Base-by-base conservation (phyloP, 2,797 vertebrate genomes). In the Emydoidea blandingii region DNA sequence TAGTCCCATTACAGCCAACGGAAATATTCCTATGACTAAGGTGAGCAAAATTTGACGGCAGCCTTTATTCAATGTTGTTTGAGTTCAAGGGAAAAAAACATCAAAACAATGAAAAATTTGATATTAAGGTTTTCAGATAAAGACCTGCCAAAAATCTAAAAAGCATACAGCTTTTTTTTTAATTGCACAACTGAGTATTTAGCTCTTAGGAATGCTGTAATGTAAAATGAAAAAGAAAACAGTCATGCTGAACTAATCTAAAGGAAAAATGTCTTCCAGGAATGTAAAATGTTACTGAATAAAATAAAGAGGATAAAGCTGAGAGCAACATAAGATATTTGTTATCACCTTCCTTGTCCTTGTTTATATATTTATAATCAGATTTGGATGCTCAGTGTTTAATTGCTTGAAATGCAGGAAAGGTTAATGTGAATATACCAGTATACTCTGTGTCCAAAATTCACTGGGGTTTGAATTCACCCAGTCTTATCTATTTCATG, bases 171-270 rank as follows among this genome's bases (percentile, higher is more conserved):
- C 18, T 57, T 78, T n/a, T n/a, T 44, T 87, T 88, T 79, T 7
- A 86, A 82, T 11, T 79, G 79, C 14, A 16, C 41, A 49, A 78
- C 53, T 81, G 79, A 92, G 6, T 76, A 86, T 53, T 90, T 49
- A 92, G 47, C 68, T 90, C 83, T 88, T 56, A 90, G 62, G 56
- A 93, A 86, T 34, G 37, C 7, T 29, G 47, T 6, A 47, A 41
- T 92, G 81, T 41, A 84, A 82, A 78, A 59, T 37, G 49, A 84
- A 94, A 90, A 34, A 49, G 6, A 44, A 52, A 53, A 92, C 8
- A 53, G 18, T 78, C 74, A 78, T 53, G 15, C 11, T 65, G 74
- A 96, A 96, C 62, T 84, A 91, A 93, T 93, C 25, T 62, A 83
- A 85, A 94, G 16, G 57, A 88, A 93, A 92, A 82, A 79, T 44